Evolutionary conservation across 2,113 vertebrate genomes (phyloP).

Genomic region (Phaethon lepturus): DNA sequence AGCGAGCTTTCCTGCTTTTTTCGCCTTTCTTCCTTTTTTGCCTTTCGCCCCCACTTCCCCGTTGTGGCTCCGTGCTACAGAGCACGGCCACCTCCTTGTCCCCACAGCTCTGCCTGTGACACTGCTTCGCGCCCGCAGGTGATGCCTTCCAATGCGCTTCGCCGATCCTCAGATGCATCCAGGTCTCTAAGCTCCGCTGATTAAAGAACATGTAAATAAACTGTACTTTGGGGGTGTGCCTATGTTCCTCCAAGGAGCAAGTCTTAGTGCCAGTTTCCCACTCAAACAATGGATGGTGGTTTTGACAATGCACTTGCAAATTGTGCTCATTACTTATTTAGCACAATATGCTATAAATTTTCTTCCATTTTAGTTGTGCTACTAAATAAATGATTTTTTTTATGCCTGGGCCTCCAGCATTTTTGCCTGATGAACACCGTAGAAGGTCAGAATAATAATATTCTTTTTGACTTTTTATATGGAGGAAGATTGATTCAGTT

Average conservation of each 20-base stretch:
- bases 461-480: background rate
- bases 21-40: background rate
- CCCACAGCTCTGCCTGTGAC: fast-evolving
- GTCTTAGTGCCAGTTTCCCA: background rate
- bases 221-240: background rate
- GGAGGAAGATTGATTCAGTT: background rate
- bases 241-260: background rate
- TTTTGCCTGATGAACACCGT: background rate
- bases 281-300: background rate
- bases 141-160: background rate
- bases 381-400: background rate
- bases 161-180: background rate
- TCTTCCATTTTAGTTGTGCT: background rate
- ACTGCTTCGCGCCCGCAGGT: background rate
- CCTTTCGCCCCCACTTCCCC: background rate
- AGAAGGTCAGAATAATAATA: background rate
- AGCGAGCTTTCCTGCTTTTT: background rate
- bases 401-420: background rate
- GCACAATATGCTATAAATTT: slow-evolving; percentile 39
- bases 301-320: background rate
- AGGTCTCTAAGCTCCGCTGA: slow-evolving; percentile 25
- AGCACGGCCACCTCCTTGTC: background rate
- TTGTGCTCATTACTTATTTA: background rate
- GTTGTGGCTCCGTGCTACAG: background rate
- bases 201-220: background rate